Base-by-base conservation (phyloP, 1,140 invertebrate genomes). In the Ostrea edulis region DNA sequence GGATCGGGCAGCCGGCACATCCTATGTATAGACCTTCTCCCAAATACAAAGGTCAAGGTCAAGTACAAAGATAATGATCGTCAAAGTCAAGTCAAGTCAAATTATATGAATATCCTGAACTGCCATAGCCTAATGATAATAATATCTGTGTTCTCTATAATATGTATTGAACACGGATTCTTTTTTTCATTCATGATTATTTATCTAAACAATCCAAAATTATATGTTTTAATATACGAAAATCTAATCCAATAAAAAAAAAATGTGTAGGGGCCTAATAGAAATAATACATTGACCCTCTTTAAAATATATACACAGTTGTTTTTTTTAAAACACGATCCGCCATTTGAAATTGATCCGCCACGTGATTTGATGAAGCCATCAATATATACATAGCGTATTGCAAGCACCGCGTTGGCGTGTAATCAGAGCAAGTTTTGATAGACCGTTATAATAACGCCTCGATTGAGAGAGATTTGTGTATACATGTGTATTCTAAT, bases 291-390 rank as follows among this genome's bases (percentile, higher is more conserved):
- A 58, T 58, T 0, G 55, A 58, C 55, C 3, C 14, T 17, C 55
- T 12, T 11, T 20, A 4, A 11, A 12, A 20, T 58, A 17, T 58
- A 12, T 12, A 58, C 4, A 55, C 17, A 9, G 0, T 55, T 14
- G 54, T 14, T 55, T 55, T n/a, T 58, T 55, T 0, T 55, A 58
- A 17, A 12, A 17, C 12, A 58, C 14, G 0, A 58, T 58, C 0
- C 55, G 55, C 55, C 14, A 62, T n/a, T 62, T 62, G 55, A 77
- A 77, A 77, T 77, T 22, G 25, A 77, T 77, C 68, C 68, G 68
- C 68, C 25, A 14, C 68, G 25, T 77, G 68, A 77, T 29, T 29
- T 35, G 22, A 29, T 77, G 11, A 25, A 35, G 68, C 29, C 68
- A 77, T 77, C 68, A 77, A 77, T 71, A 71, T 22, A n/a, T n/a